phyloP scores from a whole-genome alignment of 2,113 vertebrate species.

The Poeciliopsis prolifica region DNA sequence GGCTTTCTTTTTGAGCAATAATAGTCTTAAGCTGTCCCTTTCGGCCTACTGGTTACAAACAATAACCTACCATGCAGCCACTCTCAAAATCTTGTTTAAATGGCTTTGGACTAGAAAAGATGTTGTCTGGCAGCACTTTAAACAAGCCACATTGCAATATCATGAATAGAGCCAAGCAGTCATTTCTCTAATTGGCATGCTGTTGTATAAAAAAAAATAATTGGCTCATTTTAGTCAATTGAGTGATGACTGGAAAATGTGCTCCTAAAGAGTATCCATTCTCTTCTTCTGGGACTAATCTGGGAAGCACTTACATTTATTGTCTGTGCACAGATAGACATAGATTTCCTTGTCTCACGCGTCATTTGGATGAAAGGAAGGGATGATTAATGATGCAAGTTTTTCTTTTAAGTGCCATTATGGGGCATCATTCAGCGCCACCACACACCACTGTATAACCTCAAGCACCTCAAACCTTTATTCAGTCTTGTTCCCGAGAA shows the following conservation, averaged over 20 bases:
- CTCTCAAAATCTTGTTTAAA: constrained; percentile 57
- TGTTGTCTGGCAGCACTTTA: constrained; percentile 65
- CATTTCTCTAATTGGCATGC: constrained; percentile 88
- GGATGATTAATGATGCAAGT: constrained; percentile 87
- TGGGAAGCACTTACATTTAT: constrained; percentile 87
- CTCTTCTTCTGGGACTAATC: constrained; percentile 90
- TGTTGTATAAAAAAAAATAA: constrained; percentile 87
- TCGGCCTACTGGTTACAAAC: constrained; percentile 53
- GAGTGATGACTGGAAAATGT: constrained; percentile 91
- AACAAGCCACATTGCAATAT: constrained; percentile 71
- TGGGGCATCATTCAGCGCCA: constrained; percentile 64
- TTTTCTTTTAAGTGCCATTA: constrained; percentile 79
- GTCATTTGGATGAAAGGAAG: constrained; percentile 84
- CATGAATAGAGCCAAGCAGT: constrained; percentile 72
- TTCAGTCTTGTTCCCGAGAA: constrained; percentile 46
- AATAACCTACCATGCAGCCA: constrained; percentile 47
- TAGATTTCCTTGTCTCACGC: constrained; percentile 84
- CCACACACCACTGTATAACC: constrained; percentile 52
- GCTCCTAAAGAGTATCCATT: constrained; percentile 80
- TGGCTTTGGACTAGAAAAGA: constrained; percentile 59
- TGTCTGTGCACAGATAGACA: constrained; percentile 88
- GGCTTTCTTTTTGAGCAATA: constrained; percentile 1
- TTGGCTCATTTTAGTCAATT: constrained; percentile 90
- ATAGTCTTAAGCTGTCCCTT: constrained; percentile 19
- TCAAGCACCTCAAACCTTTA: constrained; percentile 57